A percentile compares a stretch with the other conserved stretches of the same genome.
Evolutionary conservation across 2,113 vertebrate species (phyloP).

Genomic region (Phocoena sinus): DNA sequence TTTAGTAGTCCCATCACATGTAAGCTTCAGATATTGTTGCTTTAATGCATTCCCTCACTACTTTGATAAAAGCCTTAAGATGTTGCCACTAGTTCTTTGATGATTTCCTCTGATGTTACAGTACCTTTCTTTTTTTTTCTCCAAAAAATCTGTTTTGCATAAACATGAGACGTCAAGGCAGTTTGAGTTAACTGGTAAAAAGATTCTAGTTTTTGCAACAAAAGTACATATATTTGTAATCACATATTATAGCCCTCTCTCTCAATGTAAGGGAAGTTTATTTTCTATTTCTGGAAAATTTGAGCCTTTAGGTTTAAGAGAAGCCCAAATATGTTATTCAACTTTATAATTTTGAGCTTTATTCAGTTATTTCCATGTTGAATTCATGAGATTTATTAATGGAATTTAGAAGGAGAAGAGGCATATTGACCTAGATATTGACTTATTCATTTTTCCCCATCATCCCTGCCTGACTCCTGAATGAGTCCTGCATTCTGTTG

Average conservation of each 20-base stretch:
- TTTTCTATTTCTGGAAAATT: constrained; percentile 49
- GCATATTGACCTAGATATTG: constrained; percentile 37
- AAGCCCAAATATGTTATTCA: constrained; percentile 4
- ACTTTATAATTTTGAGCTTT: constrained; percentile 26
- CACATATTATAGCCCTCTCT: constrained; percentile 16
- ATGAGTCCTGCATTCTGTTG: neutral
- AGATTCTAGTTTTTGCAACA: constrained; percentile 74
- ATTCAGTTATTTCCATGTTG: neutral
- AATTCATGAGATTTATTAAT: constrained; percentile 47
- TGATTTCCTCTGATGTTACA: constrained; percentile 84
- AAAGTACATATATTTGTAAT: constrained; percentile 55
- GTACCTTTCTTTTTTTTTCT: constrained; percentile 72
- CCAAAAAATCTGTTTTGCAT: constrained; percentile 80
- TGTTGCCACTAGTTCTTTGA: constrained; percentile 82
- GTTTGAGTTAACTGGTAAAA: constrained; percentile 76
- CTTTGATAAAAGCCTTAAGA: constrained; percentile 86
- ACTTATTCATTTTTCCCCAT: constrained; percentile 23
- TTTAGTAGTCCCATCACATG: constrained; percentile 77
- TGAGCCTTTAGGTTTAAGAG: neutral
- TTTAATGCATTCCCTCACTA: constrained; percentile 85
- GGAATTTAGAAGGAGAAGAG: neutral
- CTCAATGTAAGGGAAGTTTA: constrained; percentile 45
- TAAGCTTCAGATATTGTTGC: constrained; percentile 78
- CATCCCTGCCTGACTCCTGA: neutral
- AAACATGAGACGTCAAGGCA: constrained; percentile 79